Base-by-base conservation (phyloP, 2,888 invertebrate species). In the Caenorhabditis macrosperma region DNA sequence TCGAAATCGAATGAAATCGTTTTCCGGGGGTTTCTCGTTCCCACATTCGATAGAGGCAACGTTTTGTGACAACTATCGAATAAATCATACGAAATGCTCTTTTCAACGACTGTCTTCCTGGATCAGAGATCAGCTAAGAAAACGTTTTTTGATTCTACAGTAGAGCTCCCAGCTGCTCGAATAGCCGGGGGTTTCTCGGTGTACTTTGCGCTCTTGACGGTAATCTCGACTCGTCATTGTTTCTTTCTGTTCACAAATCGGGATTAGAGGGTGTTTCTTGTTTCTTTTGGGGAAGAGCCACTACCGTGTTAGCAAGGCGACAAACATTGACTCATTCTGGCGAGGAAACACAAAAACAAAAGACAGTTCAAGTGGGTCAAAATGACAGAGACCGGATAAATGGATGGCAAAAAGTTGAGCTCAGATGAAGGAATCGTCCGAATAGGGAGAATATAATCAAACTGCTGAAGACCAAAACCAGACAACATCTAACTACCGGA, bases 261-360 rank as follows among this genome's bases (percentile, higher is more conserved):
- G 61, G 71, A 61, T 61, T 54, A 71, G 33, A 26, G 26, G 52
- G 69, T 44, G 41, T 52, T 59, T 7, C 41, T 48, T 22, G 5
- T 48, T n/a, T 2, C 1, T 2, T 10, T 7, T 2, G 17, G 9
- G 35, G 50, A 55, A 44, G 33, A 44, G 28, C 46, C 15, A 38
- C 50, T n/a, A 52, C 41, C 60, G 60, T 60, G 71, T 52, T 50
- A 71, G 52, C 38, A 61, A 30, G 33, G 22, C 26, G 28, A 50
- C 61, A 71, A 71, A 71, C 61, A 71, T 71, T 71, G 71, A 71
- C 46, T 71, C 61, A 71, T 63, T 71, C 22, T 10, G 59, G n/a
- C 17, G 17, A 10, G n/a, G 59, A 61, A 61, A 61, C 2, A 44
- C 7, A 38, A 7, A 10, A 10, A 44, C 12, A 26, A 46, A 20